phyloP scores from a whole-genome alignment of 2,888 invertebrate species.

The Eremobia ochroleuca region DNA sequence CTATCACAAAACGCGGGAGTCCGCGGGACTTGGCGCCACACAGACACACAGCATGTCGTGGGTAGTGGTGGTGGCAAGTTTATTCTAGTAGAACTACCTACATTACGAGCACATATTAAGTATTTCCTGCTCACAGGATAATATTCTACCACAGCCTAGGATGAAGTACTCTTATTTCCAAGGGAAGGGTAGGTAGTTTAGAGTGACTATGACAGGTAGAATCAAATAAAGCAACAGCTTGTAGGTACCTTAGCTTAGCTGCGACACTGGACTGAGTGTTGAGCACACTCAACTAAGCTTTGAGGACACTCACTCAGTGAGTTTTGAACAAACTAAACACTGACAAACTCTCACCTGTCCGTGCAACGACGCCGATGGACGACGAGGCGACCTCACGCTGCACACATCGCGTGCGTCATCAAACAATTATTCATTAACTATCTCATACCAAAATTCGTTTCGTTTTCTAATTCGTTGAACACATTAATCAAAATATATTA shows the following conservation, averaged over 20 bases:
- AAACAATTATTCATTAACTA: slow-evolving; percentile 7
- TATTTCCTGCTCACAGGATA: not conserved
- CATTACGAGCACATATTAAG: too few relatives aligned
- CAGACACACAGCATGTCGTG: not conserved
- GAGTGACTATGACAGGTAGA: not conserved
- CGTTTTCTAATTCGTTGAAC: slow-evolving; percentile 25
- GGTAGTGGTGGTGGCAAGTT: not conserved
- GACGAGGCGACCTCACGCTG: not conserved
- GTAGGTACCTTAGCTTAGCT: not conserved
- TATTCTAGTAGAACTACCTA: not conserved
- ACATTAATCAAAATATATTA: slow-evolving; percentile 7
- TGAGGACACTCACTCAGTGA: not conserved
- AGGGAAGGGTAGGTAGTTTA: not conserved
- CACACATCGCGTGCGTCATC: slow-evolving; percentile 7
- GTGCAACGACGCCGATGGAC: not conserved
- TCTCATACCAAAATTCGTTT: slow-evolving; percentile 21
- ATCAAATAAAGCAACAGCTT: not conserved
- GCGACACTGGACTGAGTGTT: not conserved
- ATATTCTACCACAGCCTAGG: not conserved
- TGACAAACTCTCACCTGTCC: slow-evolving; percentile 16
- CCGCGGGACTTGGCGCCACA: not conserved
- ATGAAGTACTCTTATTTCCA: not conserved
- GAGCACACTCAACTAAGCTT: not conserved
- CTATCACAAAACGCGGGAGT: not conserved
- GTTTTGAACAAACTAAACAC: not conserved